Base-by-base conservation (phyloP, 2,888 invertebrate species). In the Cheilosia soror region DNA sequence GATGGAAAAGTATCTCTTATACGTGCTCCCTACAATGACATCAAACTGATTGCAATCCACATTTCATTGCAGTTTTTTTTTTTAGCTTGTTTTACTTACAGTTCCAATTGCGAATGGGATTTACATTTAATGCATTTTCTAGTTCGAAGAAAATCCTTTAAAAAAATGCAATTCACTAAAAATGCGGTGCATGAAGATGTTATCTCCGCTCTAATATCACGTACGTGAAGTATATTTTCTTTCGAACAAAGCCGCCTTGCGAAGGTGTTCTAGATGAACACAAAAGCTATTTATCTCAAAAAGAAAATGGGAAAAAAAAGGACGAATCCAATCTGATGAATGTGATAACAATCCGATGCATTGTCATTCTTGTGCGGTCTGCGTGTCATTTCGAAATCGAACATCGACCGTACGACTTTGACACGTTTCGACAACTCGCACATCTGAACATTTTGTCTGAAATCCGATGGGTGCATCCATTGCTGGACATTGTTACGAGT, bases 331-430 rank as follows among this genome's bases (percentile, higher is more conserved):
- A 53, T 66, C 63, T 55, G 60, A 72, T 72, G 57, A 57, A 69
- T 57, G n/a, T 29, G 66, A 77, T 77, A 72, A 83, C 71, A 71
- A 72, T 66, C 72, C 60, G 55, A 83, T 78, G 60, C 42, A 55
- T 60, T 83, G 82, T 78, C 76, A 66, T 66, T 58, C 71, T 49
- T 72, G 82, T 77, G 82, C 77, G 82, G 82, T 65, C 82, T 82
- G 66, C 58, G 53, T 83, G 82, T 77, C 77, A 83, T 62, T 77
- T 66, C 49, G 44, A 25, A 53, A 40, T 20, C n/a, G 47, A 72
- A 66, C 44, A 68, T 49, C 37, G 33, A 55, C 25, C 47, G 15
- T 20, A 57, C 47, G 58, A 66, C 31, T 83, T 68, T 68, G 72
- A 77, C 82, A 83, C 75, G 80, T 73, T 75, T 62, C 57, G 25